Base-by-base conservation (phyloP, 1,140 invertebrate genomes). In the Patella vulgata region DNA sequence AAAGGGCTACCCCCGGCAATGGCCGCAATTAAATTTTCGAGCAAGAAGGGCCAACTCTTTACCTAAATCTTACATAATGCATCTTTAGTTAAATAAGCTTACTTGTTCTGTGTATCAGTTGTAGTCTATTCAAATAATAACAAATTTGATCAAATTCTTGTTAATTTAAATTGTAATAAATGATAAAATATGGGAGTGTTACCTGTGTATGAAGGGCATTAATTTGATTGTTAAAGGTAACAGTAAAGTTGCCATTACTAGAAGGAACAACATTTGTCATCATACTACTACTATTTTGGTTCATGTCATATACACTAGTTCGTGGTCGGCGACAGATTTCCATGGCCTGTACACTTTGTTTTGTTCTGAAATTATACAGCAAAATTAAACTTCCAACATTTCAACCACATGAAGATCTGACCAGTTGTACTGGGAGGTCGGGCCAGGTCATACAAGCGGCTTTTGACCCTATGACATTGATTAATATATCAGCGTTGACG, bases 161-260 rank as follows among this genome's bases (percentile, higher is more conserved):
- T n/a, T n/a, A n/a, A 43, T 27, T 56, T 3, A 43, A 56, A 21
- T 25, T 14, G 17, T 27, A 21, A 17, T 44, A 56, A 4, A 43
- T n/a, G n/a, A n/a, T n/a, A 33, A 11, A 31, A 11, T n/a, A n/a
- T 6, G n/a, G 36, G 0, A 48, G 21, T 11, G 36, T 31, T 68
- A 85, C 82, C 79, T 86, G 84, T 56, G 78, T 82, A 55, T 82
- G 84, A 11, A 86, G 67, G 39, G 81, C 82, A 71, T 83, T 85
- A 63, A 94, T 80, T 66, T 88, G 88, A 70, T 93, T 94, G 84
- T 93, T 95, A 77, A 95, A 94, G 8, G 93, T 93, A 42, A 95
- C 88, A 14, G 93, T 94, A 48, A 95, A 92, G 81, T 92, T 94
- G 56, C 91, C 89, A 66, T 90, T 91, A 23, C 91, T 89, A 48